Evolutionary conservation across 2,113 vertebrate species (phyloP), one percentile per base, ranked within the genome.

Genomic region (Columba janthina): DNA sequence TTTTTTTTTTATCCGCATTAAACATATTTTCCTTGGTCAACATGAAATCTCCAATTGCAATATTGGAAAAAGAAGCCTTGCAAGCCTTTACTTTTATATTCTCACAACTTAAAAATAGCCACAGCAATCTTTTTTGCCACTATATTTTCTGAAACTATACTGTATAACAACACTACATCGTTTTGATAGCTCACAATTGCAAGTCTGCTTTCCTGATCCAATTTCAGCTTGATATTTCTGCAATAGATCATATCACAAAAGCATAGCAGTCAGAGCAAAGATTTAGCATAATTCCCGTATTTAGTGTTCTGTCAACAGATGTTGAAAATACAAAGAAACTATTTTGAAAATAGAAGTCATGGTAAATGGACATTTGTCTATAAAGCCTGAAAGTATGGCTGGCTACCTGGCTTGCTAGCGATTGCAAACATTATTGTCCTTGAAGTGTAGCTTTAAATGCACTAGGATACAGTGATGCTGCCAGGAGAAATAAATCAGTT

Each of bases 181-280:
- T 89, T 96, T 93, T 96, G 94, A 97, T 97, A 95, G 93, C 90
- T 96, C 95, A 93, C 94, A 96, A 96, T 93, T 97, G 95, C 89
- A 96, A 96, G 61, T 91, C 88, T 96, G 70, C 82, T 95, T 95
- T 96, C 91, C 93, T 97, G 94, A 96, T 96, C 93, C 92, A 97
- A 97, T 97, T 97, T 97, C 96, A 95, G 62, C 62, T 83, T 83
- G 88, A 84, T 96, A 96, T 89, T 97, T 93, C 92, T 91, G 88
- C 93, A 95, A 89, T 88, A 95, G 88, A 96, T 96, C 91, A 94
- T 96, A 92, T 87, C 91, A 95, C 78, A 93, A 94, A 94, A 96
- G 77, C 11, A 1, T 62, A 89, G 65, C 83, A 96, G 93, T 92
- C 92, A 92, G 86, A 94, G 74, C 6, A 74, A 91, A 96, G 60